These are phyloP conservation scores for Zoanthus sansibaricus DNA, from an alignment of 92 coral and sea anemone species.

Conservation along the genomic window DNA sequence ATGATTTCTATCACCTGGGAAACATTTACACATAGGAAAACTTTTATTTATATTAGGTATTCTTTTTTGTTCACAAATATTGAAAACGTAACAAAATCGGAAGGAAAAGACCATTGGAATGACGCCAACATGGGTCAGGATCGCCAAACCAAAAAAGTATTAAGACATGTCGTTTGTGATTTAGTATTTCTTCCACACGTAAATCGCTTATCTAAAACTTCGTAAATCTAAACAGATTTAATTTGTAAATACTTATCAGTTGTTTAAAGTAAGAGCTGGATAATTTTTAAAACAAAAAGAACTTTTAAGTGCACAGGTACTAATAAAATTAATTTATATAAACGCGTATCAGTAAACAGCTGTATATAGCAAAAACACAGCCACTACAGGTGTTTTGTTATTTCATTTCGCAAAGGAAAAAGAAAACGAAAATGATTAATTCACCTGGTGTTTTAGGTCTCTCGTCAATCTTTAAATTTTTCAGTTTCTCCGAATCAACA, in stretches of 20 bases:
- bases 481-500: constrained; percentile 59
- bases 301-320: background rate
- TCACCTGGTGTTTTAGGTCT: constrained; percentile 95
- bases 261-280: background rate
- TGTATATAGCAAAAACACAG: background rate
- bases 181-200: too few relatives aligned
- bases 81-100: too few relatives aligned
- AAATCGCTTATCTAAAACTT: background rate
- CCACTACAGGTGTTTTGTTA: background rate
- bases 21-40: too few relatives aligned
- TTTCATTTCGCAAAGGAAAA: background rate
- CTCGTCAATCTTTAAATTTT: constrained; percentile 55
- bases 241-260: background rate
- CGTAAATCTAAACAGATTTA: background rate
- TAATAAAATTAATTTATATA: background rate
- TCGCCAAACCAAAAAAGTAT: too few relatives aligned
- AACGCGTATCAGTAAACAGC: background rate
- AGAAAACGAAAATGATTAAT: constrained; percentile 5
- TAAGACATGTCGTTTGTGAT: too few relatives aligned
- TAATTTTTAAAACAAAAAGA: background rate
- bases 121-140: too few relatives aligned
- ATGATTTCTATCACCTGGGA: too few relatives aligned
- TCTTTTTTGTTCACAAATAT: too few relatives aligned
- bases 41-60: too few relatives aligned
- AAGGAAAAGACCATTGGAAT: too few relatives aligned